These are phyloP conservation scores for Tachysurus vachellii DNA, from an alignment of 2,113 vertebrate species.

Conservation along the genomic window DNA sequence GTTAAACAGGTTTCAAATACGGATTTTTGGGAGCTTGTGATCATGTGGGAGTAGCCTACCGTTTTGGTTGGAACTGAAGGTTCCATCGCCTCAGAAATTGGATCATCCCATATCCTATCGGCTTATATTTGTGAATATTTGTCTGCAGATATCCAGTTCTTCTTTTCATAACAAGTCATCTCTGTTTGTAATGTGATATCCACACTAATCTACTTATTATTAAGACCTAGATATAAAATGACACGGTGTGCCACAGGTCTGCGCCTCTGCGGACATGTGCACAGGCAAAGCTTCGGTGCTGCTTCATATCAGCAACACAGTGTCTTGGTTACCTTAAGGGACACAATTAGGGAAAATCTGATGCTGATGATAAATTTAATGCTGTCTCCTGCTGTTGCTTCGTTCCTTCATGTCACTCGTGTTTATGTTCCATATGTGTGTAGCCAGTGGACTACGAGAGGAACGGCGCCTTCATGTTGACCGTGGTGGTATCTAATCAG, in stretches of 20 bases:
- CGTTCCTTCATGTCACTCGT: not conserved
- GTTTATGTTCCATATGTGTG: not conserved
- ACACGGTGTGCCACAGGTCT: not conserved
- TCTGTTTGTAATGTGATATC: not conserved
- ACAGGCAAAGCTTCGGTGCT: not conserved
- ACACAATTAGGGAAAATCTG: not conserved
- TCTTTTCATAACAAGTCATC: not conserved
- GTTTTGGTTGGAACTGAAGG: not conserved
- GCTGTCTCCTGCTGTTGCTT: not conserved
- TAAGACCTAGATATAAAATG: not conserved
- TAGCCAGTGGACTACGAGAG: slow-evolving; percentile 96
- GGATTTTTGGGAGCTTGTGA: not conserved
- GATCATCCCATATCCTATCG: not conserved
- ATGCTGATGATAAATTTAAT: not conserved
- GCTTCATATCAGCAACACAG: not conserved
- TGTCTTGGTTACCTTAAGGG: not conserved
- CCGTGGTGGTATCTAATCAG: slow-evolving; percentile 95
- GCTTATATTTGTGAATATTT: not conserved
- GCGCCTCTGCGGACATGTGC: not conserved
- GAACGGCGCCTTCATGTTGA: slow-evolving; percentile 96
- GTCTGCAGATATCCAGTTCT: not conserved
- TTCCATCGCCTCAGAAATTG: not conserved
- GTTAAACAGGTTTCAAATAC: not conserved
- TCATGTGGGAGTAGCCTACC: not conserved
- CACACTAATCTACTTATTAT: not conserved